Base-by-base conservation (phyloP, 2,888 invertebrate genomes). In the Cryptus viduatorius region DNA sequence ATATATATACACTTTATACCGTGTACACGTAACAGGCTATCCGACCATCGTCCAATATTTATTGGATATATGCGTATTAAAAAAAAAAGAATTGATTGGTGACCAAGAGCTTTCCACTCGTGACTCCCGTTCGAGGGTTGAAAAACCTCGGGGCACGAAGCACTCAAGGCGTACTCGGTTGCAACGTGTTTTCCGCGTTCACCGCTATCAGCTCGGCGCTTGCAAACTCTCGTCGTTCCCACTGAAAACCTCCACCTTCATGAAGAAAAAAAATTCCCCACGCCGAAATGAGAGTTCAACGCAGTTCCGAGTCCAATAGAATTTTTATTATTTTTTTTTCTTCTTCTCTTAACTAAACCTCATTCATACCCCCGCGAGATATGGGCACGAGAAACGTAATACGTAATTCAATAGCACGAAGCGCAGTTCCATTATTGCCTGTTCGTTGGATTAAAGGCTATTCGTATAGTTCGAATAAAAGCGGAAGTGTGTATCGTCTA, bases 141-240 rank as follows among this genome's bases (percentile, higher is more conserved):
- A 82, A 82, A 84, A 83, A 83, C 79, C 80, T 77, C 69, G 72
- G 83, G 83, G 80, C 81, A 82, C 76, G 72, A 82, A 53, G 83
- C 71, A 61, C 77, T 77, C 71, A 50, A 50, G 44, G 67, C 53
- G 48, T 16, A 65, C 71, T 16, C 67, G 67, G 44, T 10, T 59
- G 79, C 72, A 83, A 80, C 76, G 79, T 72, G 67, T 72, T 83
- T 76, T 77, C 50, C 50, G 48, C 31, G 48, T 61, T 79, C 69
- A 16, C 75, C 53, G 64, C 65, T 76, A 64, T 61, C 64, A 61
- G 48, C 75, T 19, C 69, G 10, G 64, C 53, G 46, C 65, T 65
- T 24, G 31, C 79, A 53, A 73, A 59, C 68, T 73, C 69, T 44
- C 59, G 44, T 59, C 67, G 50, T 19, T n/a, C 42, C 42, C 29